These are phyloP conservation scores for Hirudo medicinalis DNA, from an alignment of 1,140 invertebrate genomes.

Conservation along the genomic window DNA sequence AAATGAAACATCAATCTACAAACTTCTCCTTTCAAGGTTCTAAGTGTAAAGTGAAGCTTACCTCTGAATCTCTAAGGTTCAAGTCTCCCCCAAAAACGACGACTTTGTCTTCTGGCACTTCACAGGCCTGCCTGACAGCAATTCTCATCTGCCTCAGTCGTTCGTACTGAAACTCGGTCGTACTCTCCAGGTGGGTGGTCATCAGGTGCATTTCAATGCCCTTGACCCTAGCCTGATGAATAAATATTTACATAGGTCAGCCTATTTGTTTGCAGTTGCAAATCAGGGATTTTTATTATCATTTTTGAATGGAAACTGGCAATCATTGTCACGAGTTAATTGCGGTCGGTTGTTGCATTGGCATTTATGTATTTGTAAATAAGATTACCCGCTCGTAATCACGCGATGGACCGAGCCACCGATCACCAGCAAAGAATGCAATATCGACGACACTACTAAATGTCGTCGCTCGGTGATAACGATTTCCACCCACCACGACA, in stretches of 20 bases:
- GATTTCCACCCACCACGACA: constrained; percentile 32
- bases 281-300: too few species aligned
- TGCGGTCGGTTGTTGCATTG: constrained; percentile 45
- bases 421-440: too few species aligned
- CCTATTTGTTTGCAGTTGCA: too few species aligned
- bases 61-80: constrained; percentile 51
- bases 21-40: too few species aligned
- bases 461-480: too few species aligned
- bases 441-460: too few species aligned
- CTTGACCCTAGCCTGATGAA: constrained; percentile 42
- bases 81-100: constrained; percentile 51
- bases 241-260: not conserved
- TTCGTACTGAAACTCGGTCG: constrained; percentile 40
- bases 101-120: constrained; percentile 33
- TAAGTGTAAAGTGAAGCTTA: constrained; percentile 25
- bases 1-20: not conserved
- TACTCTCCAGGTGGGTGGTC: constrained; percentile 52
- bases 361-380: too few species aligned
- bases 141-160: constrained; percentile 43
- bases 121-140: constrained; percentile 38
- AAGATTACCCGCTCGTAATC: too few species aligned
- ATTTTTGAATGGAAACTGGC: too few species aligned
- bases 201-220: constrained; percentile 42
- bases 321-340: constrained; percentile 24
- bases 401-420: too few species aligned